These are phyloP conservation scores for Aurelia sp. DNA, from an alignment of 30 jellyfish, hydroid and myxozoan genomes.

Conservation along the genomic window DNA sequence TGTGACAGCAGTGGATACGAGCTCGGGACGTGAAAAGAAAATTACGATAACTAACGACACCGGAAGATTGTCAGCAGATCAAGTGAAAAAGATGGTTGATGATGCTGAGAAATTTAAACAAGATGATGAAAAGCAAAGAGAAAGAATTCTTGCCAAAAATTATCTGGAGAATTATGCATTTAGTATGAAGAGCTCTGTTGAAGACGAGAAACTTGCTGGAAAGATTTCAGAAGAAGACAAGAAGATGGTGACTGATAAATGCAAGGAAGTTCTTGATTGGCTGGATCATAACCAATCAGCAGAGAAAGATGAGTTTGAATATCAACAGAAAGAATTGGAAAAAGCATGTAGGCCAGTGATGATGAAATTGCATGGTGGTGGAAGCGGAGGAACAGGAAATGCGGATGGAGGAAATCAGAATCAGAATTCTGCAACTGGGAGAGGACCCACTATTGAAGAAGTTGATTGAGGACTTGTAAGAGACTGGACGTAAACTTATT, in stretches of 20 bases:
- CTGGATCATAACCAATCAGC: constrained; percentile 75
- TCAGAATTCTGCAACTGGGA: constrained; percentile 26
- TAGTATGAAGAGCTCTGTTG: constrained; percentile 69
- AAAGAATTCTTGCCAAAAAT: constrained; percentile 79
- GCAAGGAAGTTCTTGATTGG: constrained; percentile 79
- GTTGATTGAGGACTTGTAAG: constrained; percentile 52
- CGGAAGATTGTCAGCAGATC: constrained; percentile 86
- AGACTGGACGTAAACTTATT: too few species aligned
- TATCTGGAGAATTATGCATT: constrained; percentile 77
- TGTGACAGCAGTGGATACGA: constrained; percentile 89
- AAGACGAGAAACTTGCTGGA: constrained; percentile 43
- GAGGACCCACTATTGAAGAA: constrained; percentile 87
- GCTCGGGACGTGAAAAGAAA: constrained; percentile 78
- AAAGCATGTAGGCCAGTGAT: constrained; percentile 69
- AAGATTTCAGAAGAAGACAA: constrained; percentile 63
- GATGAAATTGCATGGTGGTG: constrained; percentile 49
- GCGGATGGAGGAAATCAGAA: too few species aligned
- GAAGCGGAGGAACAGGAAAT: constrained; percentile 1
- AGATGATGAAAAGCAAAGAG: constrained; percentile 87
- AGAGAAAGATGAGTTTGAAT: constrained; percentile 75
- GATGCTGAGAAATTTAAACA: constrained; percentile 93
- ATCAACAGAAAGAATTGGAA: constrained; percentile 68
- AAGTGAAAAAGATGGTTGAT: constrained; percentile 86
- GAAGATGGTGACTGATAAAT: constrained; percentile 26
- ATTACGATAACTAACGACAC: constrained; percentile 90